Evolutionary conservation across 2,888 invertebrate genomes (phyloP).

Genomic region (Hypomecis atomaria): DNA sequence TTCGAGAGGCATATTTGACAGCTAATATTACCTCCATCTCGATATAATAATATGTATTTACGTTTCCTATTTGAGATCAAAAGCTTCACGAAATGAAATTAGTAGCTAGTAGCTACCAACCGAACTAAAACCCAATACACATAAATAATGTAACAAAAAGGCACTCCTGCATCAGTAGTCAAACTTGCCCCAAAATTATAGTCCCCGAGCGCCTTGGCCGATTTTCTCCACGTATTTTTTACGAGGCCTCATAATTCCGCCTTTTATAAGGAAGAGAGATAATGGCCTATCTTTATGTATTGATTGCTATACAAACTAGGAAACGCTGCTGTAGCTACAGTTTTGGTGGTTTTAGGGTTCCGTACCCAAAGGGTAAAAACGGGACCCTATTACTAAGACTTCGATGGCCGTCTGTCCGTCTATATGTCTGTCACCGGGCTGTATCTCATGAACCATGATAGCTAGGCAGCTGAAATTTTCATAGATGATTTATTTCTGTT

Average conservation of each 20-base stretch:
- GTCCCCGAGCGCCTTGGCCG: slow-evolving; percentile 25
- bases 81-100: too few species aligned
- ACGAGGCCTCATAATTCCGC: slow-evolving; percentile 32
- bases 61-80: too few species aligned
- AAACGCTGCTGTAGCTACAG: neutral
- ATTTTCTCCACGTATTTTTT: slow-evolving; percentile 38
- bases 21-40: neutral
- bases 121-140: neutral
- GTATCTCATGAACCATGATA: too few species aligned
- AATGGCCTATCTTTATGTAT: slow-evolving; percentile 32
- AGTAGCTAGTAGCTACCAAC: neutral
- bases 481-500: too few species aligned
- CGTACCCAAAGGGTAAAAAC: too few species aligned
- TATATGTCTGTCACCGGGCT: too few species aligned
- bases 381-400: too few species aligned
- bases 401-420: too few species aligned
- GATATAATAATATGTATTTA: neutral
- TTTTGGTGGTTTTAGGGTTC: neutral
- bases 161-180: slow-evolving; percentile 8
- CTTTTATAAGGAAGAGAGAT: slow-evolving; percentile 26
- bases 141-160: slow-evolving; percentile 7
- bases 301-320: slow-evolving; percentile 39
- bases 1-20: too few species aligned
- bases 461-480: too few species aligned
- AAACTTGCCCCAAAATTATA: slow-evolving; percentile 16